Conservation (phyloP, 2,113 vertebrate species). For the Oplegnathus fasciatus region DNA sequence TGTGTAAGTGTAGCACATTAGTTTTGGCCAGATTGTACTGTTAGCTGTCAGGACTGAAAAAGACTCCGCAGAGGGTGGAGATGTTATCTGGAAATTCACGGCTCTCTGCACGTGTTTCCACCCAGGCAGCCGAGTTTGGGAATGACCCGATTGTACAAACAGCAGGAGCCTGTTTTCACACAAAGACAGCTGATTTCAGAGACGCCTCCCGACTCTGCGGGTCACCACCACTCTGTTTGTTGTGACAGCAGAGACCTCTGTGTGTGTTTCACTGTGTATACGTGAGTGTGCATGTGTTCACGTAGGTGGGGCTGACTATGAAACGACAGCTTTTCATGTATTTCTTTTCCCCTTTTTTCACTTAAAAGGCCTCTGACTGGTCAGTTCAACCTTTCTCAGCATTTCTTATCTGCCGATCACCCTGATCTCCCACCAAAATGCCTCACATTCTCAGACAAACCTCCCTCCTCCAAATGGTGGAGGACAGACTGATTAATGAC, state of each 20-base stretch:
- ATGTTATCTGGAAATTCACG: conserved; percentile 21
- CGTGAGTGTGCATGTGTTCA: neutral
- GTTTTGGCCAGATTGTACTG: conserved; percentile 14
- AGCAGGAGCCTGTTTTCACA: conserved; percentile 53
- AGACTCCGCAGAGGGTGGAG: conserved; percentile 2
- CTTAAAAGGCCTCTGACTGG: neutral
- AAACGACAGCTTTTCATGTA: neutral
- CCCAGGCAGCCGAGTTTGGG: conserved; percentile 9
- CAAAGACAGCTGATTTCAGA: conserved; percentile 55
- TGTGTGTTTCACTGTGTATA: neutral
- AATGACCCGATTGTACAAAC: conserved; percentile 38
- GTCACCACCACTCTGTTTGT: conserved; percentile 56
- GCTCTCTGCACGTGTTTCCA: conserved; percentile 25
- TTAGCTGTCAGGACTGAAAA: conserved; percentile 14
- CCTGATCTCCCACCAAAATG: conserved; percentile 27
- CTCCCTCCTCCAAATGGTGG: conserved; percentile 5
- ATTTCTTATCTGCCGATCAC: conserved; percentile 40
- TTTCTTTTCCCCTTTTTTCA: neutral
- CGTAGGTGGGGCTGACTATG: neutral
- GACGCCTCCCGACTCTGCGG: neutral
- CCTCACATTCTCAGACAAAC: conserved; percentile 59
- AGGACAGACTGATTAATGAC: conserved; percentile 40
- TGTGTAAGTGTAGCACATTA: neutral
- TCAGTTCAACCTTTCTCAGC: conserved; percentile 13
- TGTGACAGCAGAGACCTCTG: conserved; percentile 62